Base-by-base conservation (phyloP, 2,113 vertebrate species). In the Nyctibius bracteatus region DNA sequence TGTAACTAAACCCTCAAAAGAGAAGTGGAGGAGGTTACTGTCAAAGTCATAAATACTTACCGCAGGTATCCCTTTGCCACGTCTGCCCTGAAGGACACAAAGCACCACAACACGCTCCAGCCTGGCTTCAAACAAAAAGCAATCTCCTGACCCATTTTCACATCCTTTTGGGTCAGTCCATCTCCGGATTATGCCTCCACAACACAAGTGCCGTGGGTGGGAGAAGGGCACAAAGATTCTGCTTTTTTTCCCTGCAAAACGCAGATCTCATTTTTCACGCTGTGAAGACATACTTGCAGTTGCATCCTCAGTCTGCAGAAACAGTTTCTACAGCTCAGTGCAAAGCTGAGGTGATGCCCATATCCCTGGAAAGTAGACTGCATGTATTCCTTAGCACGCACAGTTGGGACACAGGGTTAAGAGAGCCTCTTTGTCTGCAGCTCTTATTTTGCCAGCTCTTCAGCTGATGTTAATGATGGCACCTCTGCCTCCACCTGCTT, bases 221-320 rank as follows among this genome's bases (percentile, higher is more conserved):
- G 43, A 78, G 70, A 47, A 75, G 49, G 37, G 82, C 67, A 19
- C 0, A 0, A 37, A 57, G 14, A 41, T 54, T 81, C 77, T 0
- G 0, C 55, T 49, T 58, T 49, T 58, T 58, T 62, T 35, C 20
- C 30, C 54, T 65, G 66, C 6, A 21, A 31, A 66, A 28, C 1
- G 1, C 25, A 35, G 46, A 58, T 37, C 20, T 12, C 15, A 1
- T 35, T 65, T 80, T 73, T 90, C 71, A 70, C 27, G 6, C 58
- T 14, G n/a, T 0, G 1, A 23, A 47, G 39, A 31, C 0, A 0
- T 33, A 19, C 57, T 88, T 25, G 13, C 3, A 1, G 18, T 11
- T 6, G 4, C 46, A 14, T 28, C 52, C 33, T 84, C 28, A 12
- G n/a, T 10, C 81, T 39, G 25, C 28, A 58, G 86, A 67, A 67